A percentile compares a stretch with the other conserved stretches of the same genome.
phyloP scores from a whole-genome alignment of 2,797 vertebrate species.

The Salmo trutta region DNA sequence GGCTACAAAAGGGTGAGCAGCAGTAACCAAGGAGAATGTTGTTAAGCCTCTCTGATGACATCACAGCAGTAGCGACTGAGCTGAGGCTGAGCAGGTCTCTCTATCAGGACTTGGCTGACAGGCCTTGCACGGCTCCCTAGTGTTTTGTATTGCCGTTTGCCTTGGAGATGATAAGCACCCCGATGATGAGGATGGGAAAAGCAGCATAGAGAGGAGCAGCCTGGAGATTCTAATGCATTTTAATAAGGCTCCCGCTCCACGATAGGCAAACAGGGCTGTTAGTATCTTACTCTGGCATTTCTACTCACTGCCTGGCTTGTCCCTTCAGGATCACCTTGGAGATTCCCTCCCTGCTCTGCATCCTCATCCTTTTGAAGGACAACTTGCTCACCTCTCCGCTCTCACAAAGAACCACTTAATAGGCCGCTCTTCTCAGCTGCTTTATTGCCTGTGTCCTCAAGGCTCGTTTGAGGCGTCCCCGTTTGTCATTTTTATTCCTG shows the following conservation, averaged over 20 bases:
- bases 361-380: constrained; percentile 3
- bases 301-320: constrained; percentile 17
- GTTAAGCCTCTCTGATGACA: neutral
- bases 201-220: neutral
- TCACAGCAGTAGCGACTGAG: constrained; percentile 1
- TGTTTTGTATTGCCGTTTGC: constrained; percentile 67
- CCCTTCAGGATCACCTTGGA: constrained; percentile 37
- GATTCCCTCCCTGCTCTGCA: constrained; percentile 26
- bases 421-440: neutral
- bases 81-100: neutral
- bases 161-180: constrained; percentile 68
- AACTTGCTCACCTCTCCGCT: constrained; percentile 2
- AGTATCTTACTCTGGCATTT: constrained; percentile 24
- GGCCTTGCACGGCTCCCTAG: constrained; percentile 37
- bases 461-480: constrained; percentile 26
- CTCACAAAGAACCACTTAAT: constrained; percentile 21
- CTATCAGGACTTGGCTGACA: constrained; percentile 26
- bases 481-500: constrained; percentile 50
- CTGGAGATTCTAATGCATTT: constrained; percentile 55
- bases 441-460: constrained; percentile 31
- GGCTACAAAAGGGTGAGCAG: neutral
- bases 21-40: neutral
- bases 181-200: constrained; percentile 41
- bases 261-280: constrained; percentile 12
- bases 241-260: constrained; percentile 37